phyloP scores from a whole-genome alignment of 2,113 vertebrate species.

The Solea senegalensis region DNA sequence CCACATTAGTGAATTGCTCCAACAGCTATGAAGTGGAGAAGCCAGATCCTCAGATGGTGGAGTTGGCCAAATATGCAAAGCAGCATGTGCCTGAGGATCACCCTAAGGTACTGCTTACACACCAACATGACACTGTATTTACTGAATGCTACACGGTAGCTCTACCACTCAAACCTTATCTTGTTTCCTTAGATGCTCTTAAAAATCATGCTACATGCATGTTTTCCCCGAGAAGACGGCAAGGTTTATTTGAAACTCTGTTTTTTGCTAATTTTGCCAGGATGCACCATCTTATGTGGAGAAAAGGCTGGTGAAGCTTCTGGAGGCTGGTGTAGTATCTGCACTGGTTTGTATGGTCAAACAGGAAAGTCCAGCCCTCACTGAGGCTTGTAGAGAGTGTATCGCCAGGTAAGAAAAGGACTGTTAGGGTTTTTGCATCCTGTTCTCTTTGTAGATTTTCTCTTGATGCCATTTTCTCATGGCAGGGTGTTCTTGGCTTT shows the following conservation, averaged over 20 bases:
- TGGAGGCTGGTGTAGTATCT: conserved; percentile 90
- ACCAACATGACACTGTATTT: background rate
- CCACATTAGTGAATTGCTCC: conserved; percentile 95
- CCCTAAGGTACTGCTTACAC: conserved; percentile 86
- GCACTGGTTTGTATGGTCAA: conserved; percentile 95
- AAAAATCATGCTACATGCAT: background rate
- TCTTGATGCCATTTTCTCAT: conserved; percentile 17
- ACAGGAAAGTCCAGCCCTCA: conserved; percentile 89
- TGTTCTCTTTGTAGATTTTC: conserved; percentile 7
- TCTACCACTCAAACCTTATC: background rate
- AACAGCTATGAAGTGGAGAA: conserved; percentile 96
- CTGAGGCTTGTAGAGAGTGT: conserved; percentile 89
- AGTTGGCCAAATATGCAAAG: conserved; percentile 97
- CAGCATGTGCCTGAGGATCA: conserved; percentile 96
- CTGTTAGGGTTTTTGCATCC: background rate
- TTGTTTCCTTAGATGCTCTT: background rate
- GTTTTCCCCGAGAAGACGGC: background rate
- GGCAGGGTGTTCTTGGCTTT: conserved; percentile 92
- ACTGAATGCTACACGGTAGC: background rate
- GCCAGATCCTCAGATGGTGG: conserved; percentile 94
- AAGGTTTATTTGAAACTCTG: background rate
- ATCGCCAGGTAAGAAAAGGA: conserved; percentile 86
- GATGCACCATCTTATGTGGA: conserved; percentile 87
- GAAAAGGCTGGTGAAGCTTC: conserved; percentile 88
- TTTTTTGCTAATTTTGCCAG: conserved; percentile 67